Conservation (phyloP, 2,888 invertebrate genomes). For the Sarcophaga subvicina region DNA sequence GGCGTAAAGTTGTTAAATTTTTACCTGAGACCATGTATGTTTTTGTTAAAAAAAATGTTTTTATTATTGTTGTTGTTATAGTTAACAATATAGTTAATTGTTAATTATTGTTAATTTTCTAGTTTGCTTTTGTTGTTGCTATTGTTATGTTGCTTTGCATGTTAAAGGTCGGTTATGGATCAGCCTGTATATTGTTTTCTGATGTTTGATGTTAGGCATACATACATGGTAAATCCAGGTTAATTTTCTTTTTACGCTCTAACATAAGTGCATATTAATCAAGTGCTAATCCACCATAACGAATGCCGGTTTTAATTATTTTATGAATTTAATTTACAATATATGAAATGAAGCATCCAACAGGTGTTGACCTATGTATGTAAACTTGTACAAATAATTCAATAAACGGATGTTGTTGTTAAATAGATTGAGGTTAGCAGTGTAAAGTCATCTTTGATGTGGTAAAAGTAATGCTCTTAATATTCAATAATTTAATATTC, state of each 20-base stretch:
- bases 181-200: neutral
- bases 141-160: conserved; percentile 6
- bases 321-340: neutral
- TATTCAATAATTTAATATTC: too few relatives aligned
- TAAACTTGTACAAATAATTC: neutral
- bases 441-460: too few relatives aligned
- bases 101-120: conserved; percentile 42
- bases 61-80: neutral
- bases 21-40: neutral
- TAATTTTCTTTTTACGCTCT: neutral
- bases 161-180: conserved; percentile 35
- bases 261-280: neutral
- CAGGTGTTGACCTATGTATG: neutral
- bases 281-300: neutral
- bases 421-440: too few relatives aligned
- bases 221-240: neutral
- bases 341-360: neutral
- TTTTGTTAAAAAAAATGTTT: neutral
- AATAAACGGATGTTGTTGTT: too few relatives aligned
- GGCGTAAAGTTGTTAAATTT: neutral
- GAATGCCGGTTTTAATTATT: neutral
- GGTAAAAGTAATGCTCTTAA: too few relatives aligned
- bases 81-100: conserved; percentile 3
- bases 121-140: neutral
- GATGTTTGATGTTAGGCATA: neutral